Evolutionary conservation across 2,888 invertebrate genomes (phyloP).

Genomic region (Macaria notata): DNA sequence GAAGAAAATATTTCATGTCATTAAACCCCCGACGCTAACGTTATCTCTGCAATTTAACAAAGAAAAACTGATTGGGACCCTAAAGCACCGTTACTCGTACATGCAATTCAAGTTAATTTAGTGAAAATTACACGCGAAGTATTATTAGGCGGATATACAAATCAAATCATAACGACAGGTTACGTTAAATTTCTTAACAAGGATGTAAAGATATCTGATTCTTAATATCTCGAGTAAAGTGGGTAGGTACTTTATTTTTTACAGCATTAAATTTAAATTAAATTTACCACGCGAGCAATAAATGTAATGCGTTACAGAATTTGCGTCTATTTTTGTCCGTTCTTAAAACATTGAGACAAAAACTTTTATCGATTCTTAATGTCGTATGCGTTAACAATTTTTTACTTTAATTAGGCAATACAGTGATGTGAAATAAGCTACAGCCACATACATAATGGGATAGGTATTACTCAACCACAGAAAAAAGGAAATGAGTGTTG

Average conservation of each 20-base stretch:
- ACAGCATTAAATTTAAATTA: constrained; percentile 10
- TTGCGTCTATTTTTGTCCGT: constrained; percentile 1
- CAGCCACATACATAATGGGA: not conserved
- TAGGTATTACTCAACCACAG: constrained; percentile 17
- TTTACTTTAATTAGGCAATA: constrained; percentile 18
- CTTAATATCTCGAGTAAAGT: no score
- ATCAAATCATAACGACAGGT: no score
- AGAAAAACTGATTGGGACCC: no score
- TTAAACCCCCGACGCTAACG: no score
- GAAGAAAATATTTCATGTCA: no score
- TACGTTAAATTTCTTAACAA: no score
- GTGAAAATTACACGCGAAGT: no score
- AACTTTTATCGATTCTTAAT: constrained; percentile 18
- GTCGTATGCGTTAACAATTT: constrained; percentile 14
- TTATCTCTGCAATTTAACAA: no score
- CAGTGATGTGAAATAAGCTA: not conserved
- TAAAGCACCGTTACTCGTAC: no score
- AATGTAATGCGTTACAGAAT: constrained; percentile 5
- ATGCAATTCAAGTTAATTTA: no score
- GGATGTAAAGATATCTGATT: no score
- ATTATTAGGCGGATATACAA: no score
- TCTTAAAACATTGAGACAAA: constrained; percentile 10
- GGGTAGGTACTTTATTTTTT: not conserved
- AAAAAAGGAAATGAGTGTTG: constrained; percentile 23
- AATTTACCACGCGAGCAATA: constrained; percentile 10